Evolutionary conservation across 2,888 invertebrate genomes (phyloP).

Genomic region (Prosapia bicincta): DNA sequence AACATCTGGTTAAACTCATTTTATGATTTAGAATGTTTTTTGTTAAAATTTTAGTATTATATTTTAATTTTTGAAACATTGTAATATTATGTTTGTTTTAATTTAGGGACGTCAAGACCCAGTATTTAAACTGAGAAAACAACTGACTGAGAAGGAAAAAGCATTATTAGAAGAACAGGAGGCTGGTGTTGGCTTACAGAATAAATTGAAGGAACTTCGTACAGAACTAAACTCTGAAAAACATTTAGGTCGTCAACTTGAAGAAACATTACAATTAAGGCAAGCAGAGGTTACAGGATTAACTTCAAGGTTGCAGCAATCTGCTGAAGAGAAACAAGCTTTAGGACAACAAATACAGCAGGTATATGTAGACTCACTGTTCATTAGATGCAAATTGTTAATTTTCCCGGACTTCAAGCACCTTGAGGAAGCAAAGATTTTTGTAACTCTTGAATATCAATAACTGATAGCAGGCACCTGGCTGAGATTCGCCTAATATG

Average conservation of each 20-base stretch:
- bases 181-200: constrained; percentile 69
- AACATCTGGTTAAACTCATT: too few species aligned
- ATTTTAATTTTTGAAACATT: too few species aligned
- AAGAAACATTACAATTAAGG: constrained; percentile 46
- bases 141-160: constrained; percentile 83
- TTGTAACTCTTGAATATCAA: too few species aligned
- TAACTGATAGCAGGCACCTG: too few species aligned
- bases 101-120: constrained; percentile 78
- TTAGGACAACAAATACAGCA: constrained; percentile 60
- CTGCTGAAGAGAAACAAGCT: constrained; percentile 58
- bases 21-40: too few species aligned
- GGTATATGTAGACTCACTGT: too few species aligned
- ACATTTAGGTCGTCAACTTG: constrained; percentile 53
- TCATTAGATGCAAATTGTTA: too few species aligned
- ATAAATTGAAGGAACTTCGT: constrained; percentile 75
- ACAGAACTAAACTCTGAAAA: constrained; percentile 63
- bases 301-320: constrained; percentile 53
- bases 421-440: too few species aligned
- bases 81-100: too few species aligned
- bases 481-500: too few species aligned
- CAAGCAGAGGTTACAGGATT: constrained; percentile 56
- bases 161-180: constrained; percentile 70
- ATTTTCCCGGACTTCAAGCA: too few species aligned
- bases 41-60: too few species aligned
- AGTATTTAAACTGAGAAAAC: constrained; percentile 80